Conservation (phyloP, 2,797 vertebrate genomes). For the Lophius americanus region DNA sequence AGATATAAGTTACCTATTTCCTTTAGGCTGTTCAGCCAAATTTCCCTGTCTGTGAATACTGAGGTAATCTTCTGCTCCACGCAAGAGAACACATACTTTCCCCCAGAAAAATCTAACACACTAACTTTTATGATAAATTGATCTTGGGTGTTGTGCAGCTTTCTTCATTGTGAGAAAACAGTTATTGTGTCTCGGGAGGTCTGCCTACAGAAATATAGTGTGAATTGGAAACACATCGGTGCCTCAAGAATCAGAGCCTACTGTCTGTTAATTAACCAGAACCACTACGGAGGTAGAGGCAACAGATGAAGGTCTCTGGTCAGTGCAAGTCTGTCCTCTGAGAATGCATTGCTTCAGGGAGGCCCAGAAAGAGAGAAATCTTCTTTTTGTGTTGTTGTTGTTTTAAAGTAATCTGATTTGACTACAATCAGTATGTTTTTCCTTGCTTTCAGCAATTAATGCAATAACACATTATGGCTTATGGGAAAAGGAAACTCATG, state of each 20-base stretch:
- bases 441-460: too few relatives aligned
- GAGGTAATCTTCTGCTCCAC: conserved; percentile 43
- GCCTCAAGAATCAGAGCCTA: conserved; percentile 32
- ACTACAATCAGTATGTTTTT: not conserved
- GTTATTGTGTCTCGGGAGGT: conserved; percentile 48
- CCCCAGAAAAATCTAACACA: conserved; percentile 37
- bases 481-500: conserved; percentile 4
- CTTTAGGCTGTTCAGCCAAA: conserved; percentile 34
- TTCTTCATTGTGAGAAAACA: conserved; percentile 40
- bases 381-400: conserved; percentile 13
- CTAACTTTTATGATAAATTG: conserved; percentile 51
- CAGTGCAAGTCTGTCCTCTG: conserved; percentile 30
- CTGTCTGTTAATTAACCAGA: conserved; percentile 58
- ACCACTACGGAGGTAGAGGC: conserved; percentile 44
- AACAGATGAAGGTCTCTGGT: conserved; percentile 48
- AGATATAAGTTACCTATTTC: conserved; percentile 25
- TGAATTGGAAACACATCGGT: conserved; percentile 49
- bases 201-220: conserved; percentile 36
- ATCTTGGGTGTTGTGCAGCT: conserved; percentile 47
- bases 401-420: conserved; percentile 8
- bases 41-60: conserved; percentile 44
- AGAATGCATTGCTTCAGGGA: conserved; percentile 43
- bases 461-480: not conserved
- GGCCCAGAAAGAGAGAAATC: conserved; percentile 14
- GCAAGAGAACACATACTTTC: conserved; percentile 30